Conservation (phyloP, 2,888 invertebrate genomes). For the Ceramica pisi region DNA sequence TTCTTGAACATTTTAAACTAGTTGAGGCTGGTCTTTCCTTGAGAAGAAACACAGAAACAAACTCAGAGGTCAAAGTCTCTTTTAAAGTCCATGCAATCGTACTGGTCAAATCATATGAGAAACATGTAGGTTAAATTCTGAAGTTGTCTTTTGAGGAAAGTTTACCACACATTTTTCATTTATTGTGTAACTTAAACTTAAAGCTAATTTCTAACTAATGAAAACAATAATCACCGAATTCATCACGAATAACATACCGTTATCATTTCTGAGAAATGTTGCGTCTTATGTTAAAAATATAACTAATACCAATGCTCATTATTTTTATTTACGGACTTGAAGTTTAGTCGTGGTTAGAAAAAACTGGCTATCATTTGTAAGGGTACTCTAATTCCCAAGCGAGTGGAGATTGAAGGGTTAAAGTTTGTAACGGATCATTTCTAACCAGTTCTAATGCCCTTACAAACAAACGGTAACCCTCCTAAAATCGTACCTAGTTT, state of each 20-base stretch:
- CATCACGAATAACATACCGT: neutral
- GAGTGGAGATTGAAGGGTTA: constrained; percentile 43
- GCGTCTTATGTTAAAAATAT: neutral
- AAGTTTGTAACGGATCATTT: constrained; percentile 45
- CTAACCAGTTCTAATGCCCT: constrained; percentile 48
- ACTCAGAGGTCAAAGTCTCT: too few species aligned
- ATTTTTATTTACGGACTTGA: constrained; percentile 22
- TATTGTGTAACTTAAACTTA: too few species aligned
- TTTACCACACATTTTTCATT: too few species aligned
- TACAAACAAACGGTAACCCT: constrained; percentile 15
- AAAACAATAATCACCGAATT: constrained; percentile 7
- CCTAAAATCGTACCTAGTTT: neutral
- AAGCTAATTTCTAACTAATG: neutral
- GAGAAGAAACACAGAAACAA: too few species aligned
- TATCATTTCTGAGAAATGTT: constrained; percentile 38
- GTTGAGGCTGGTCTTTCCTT: too few species aligned
- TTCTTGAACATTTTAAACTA: too few species aligned
- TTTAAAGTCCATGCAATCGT: too few species aligned
- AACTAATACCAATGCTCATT: constrained; percentile 25
- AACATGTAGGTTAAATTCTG: too few species aligned
- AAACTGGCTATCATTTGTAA: constrained; percentile 25
- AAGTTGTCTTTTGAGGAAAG: too few species aligned
- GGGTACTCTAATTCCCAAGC: constrained; percentile 58
- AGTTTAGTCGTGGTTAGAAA: neutral
- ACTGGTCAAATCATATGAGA: too few species aligned